Percentiles rank a stretch among this genome's conserved stretches.
Evolutionary conservation across 1,140 invertebrate species (phyloP).

Genomic region (Dendrolimus punctatus): DNA sequence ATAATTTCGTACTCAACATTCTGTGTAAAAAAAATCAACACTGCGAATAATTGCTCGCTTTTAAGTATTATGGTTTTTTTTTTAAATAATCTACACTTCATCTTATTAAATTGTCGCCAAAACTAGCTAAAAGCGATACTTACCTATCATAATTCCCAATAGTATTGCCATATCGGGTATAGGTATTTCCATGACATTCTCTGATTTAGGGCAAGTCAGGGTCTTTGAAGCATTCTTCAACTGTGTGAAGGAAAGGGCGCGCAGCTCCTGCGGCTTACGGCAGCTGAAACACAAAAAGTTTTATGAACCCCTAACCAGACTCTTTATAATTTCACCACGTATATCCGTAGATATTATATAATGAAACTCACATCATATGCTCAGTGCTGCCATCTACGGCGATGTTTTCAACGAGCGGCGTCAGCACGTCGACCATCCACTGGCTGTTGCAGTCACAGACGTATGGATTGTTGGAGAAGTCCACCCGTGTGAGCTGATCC

Average conservation of each 20-base stretch:
- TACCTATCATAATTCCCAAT: conserved; percentile 32
- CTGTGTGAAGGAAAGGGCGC: conserved; percentile 18
- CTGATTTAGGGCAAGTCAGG: conserved; percentile 15
- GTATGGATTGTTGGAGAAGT: conserved; percentile 79
- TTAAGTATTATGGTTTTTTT: too few species aligned
- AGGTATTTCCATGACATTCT: conserved; percentile 13
- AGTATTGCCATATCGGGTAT: conserved; percentile 18
- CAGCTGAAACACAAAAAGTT: conserved; percentile 18
- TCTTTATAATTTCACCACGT: too few species aligned
- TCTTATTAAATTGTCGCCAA: too few species aligned
- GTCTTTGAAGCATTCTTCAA: conserved; percentile 11
- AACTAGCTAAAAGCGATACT: background rate
- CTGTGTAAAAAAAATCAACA: too few species aligned
- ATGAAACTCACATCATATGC: conserved; percentile 21
- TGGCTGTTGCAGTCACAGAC: conserved; percentile 79
- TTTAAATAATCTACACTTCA: too few species aligned
- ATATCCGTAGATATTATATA: too few species aligned
- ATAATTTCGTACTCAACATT: too few species aligned
- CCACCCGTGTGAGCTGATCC: conserved; percentile 74
- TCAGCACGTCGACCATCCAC: conserved; percentile 75
- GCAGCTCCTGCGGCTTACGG: conserved; percentile 18
- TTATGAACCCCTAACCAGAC: too few species aligned
- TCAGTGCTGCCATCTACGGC: conserved; percentile 13
- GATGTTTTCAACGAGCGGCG: conserved; percentile 38
- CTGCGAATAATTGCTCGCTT: too few species aligned